These are phyloP conservation scores for Heteronetta atricapilla DNA, from an alignment of 2,113 vertebrate species.

Conservation along the genomic window DNA sequence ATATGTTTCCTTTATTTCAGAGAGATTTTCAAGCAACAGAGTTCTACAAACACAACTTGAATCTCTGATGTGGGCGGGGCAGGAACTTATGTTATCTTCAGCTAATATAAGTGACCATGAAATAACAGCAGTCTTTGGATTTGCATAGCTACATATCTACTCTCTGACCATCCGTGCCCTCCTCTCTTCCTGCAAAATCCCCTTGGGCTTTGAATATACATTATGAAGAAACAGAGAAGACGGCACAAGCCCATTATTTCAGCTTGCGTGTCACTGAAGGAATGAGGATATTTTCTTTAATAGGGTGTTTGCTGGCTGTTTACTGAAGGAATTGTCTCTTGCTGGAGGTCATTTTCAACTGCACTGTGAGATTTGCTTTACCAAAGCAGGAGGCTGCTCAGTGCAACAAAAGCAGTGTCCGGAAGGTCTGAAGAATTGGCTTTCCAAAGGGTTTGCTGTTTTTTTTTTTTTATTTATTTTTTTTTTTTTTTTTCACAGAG, in stretches of 20 bases:
- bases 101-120: background rate
- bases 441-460: background rate
- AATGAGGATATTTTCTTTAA: conserved; percentile 20
- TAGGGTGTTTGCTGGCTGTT: background rate
- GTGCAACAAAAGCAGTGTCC: background rate
- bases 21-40: background rate
- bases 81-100: background rate
- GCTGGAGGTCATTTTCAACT: conserved; percentile 22
- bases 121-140: background rate
- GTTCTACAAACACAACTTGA: background rate
- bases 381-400: background rate
- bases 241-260: background rate
- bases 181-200: conserved; percentile 10
- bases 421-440: background rate
- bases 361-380: background rate
- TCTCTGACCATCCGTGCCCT: background rate
- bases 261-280: background rate
- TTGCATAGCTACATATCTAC: background rate
- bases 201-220: conserved; percentile 16
- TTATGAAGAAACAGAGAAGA: background rate
- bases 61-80: background rate
- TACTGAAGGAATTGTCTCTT: conserved; percentile 18
- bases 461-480: no score
- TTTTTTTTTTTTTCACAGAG: background rate
- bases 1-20: background rate